phyloP scores from a whole-genome alignment of 2,797 vertebrate species.

The Melanotaenia pygmaea region DNA sequence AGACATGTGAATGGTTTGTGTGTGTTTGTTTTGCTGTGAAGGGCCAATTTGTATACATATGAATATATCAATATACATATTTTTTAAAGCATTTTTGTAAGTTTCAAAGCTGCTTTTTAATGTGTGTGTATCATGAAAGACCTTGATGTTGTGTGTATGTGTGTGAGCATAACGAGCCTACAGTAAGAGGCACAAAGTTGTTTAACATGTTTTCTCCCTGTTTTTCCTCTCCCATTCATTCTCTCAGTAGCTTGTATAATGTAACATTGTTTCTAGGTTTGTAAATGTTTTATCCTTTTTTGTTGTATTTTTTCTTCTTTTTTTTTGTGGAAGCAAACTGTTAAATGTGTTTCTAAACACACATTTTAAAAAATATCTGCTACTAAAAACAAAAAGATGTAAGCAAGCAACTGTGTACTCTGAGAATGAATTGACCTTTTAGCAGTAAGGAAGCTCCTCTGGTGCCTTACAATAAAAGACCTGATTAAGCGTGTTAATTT shows the following conservation, averaged over 20 bases:
- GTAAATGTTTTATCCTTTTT: constrained; percentile 74
- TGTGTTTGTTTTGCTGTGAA: constrained; percentile 79
- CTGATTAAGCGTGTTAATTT: constrained; percentile 75
- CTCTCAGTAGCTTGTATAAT: constrained; percentile 70
- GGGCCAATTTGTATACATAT: constrained; percentile 86
- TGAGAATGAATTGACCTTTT: constrained; percentile 84
- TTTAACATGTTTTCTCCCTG: constrained; percentile 60
- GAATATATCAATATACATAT: constrained; percentile 88
- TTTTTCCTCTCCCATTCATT: constrained; percentile 58
- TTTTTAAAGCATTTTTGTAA: constrained; percentile 88
- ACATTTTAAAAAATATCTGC: constrained; percentile 70
- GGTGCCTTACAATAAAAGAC: constrained; percentile 90
- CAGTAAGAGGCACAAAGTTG: constrained; percentile 77
- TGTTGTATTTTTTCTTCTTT: constrained; percentile 65
- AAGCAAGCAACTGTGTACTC: constrained; percentile 81
- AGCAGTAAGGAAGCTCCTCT: constrained; percentile 89
- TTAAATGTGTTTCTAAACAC: constrained; percentile 80
- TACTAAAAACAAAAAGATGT: constrained; percentile 61
- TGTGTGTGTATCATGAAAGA: constrained; percentile 77
- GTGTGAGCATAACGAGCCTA: constrained; percentile 75
- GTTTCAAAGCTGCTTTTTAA: constrained; percentile 87
- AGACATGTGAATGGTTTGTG: constrained; percentile 76
- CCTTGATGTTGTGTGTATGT: constrained; percentile 56
- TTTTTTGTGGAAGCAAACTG: constrained; percentile 79
- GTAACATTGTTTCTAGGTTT: constrained; percentile 82